Conservation (phyloP, 2,797 vertebrate genomes). For the Sebastes reedi region DNA sequence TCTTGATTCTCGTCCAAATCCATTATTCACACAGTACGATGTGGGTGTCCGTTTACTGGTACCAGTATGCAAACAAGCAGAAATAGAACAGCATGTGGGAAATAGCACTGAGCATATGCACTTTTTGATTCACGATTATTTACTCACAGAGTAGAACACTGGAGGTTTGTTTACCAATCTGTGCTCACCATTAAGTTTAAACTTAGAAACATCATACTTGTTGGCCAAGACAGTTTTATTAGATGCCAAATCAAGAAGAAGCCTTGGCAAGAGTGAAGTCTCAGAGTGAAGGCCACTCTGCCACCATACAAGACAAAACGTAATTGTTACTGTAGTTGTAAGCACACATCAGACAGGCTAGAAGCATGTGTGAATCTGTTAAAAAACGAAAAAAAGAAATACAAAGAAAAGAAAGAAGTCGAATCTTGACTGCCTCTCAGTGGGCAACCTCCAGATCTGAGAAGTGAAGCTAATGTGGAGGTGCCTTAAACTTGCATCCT, state of each 20-base stretch:
- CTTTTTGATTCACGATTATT: not conserved
- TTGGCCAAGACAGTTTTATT: slow-evolving; percentile 34
- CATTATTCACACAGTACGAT: slow-evolving; percentile 13
- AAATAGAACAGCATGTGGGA: slow-evolving; percentile 28
- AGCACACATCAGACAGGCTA: not conserved
- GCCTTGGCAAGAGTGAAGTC: not conserved
- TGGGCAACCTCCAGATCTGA: too few relatives aligned
- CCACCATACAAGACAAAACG: not conserved
- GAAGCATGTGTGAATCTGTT: not conserved
- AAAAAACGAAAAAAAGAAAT: not conserved
- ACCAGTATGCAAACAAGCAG: slow-evolving; percentile 5
- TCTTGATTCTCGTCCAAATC: slow-evolving; percentile 13
- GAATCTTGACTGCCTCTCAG: not conserved
- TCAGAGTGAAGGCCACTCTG: not conserved
- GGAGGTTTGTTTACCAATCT: not conserved
- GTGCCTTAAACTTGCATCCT: too few relatives aligned
- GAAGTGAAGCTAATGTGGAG: too few relatives aligned
- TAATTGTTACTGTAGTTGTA: not conserved
- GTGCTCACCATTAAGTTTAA: slow-evolving; percentile 8
- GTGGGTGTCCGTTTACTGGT: slow-evolving; percentile 28
- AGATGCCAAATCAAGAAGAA: slow-evolving; percentile 4
- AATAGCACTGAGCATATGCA: slow-evolving; percentile 1
- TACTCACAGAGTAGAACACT: not conserved
- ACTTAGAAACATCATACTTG: slow-evolving; percentile 8
- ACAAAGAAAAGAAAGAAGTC: not conserved